These are phyloP conservation scores for Mesoligia furuncula DNA, from an alignment of 2,888 invertebrate species.

Conservation along the genomic window DNA sequence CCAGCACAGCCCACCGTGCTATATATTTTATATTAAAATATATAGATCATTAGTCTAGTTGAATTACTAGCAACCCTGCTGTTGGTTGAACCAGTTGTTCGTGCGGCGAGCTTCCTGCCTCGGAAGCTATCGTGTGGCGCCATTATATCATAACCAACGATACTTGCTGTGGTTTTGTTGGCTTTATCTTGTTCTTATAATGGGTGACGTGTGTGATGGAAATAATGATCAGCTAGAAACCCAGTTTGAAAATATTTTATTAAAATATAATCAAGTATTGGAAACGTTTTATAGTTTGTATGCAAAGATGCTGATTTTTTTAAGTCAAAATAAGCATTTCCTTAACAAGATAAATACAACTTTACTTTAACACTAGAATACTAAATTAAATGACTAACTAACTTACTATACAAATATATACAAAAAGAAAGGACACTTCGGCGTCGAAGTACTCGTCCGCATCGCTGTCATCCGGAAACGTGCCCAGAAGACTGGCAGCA, in stretches of 20 bases:
- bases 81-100: conserved; percentile 44
- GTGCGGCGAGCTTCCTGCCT: conserved; percentile 45
- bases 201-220: background rate
- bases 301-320: too few relatives aligned
- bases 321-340: too few relatives aligned
- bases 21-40: background rate
- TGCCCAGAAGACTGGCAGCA: too few relatives aligned
- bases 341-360: too few relatives aligned
- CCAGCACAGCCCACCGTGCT: too few relatives aligned
- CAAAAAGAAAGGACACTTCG: too few relatives aligned
- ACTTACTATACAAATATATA: too few relatives aligned
- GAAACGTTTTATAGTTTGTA: conserved; percentile 7
- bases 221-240: background rate
- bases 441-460: too few relatives aligned
- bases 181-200: conserved; percentile 25
- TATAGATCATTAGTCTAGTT: background rate
- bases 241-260: conserved; percentile 8
- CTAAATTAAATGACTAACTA: too few relatives aligned
- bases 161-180: conserved; percentile 12
- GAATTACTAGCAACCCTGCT: conserved; percentile 33
- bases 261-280: conserved; percentile 1
- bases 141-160: conserved; percentile 54
- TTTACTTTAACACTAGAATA: too few relatives aligned
- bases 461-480: too few relatives aligned
- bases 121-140: conserved; percentile 57